These are phyloP conservation scores for Mamestra configurata DNA, from an alignment of 1,140 invertebrate genomes.

Conservation along the genomic window DNA sequence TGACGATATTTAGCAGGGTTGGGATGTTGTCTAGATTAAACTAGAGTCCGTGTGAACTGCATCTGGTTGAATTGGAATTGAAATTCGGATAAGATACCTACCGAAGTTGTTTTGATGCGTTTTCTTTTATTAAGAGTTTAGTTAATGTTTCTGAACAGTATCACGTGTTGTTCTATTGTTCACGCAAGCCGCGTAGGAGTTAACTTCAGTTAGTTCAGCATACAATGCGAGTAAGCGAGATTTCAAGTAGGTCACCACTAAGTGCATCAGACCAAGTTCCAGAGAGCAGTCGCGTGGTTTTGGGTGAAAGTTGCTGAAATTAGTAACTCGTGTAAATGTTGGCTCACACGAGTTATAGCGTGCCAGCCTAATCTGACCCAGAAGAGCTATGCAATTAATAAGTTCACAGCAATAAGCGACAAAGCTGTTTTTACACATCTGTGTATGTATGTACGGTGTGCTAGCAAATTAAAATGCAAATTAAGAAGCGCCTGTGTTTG, in stretches of 20 bases:
- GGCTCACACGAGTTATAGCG: neutral
- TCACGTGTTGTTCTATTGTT: slow-evolving; percentile 4
- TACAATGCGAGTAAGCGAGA: slow-evolving; percentile 1
- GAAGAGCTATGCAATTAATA: slow-evolving; percentile 28
- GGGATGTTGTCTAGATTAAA: no score
- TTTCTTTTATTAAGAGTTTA: no score
- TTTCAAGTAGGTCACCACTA: slow-evolving; percentile 31
- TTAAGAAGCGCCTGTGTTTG: slow-evolving; percentile 16
- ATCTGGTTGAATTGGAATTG: neutral
- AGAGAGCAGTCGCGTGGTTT: slow-evolving; percentile 22
- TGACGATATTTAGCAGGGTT: neutral
- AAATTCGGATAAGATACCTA: neutral
- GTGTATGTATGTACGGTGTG: slow-evolving; percentile 43
- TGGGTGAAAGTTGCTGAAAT: neutral
- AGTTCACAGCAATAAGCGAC: slow-evolving; percentile 4
- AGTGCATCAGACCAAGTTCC: slow-evolving; percentile 23
- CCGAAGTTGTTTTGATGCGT: no score
- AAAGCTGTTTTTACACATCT: slow-evolving; percentile 44
- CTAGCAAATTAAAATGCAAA: slow-evolving; percentile 48
- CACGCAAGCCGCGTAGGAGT: neutral
- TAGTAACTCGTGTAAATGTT: slow-evolving; percentile 12
- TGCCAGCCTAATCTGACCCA: slow-evolving; percentile 7
- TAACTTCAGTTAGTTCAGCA: slow-evolving; percentile 8
- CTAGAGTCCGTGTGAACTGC: neutral
- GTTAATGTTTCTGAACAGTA: slow-evolving; percentile 3